These are phyloP conservation scores for Chinchilla lanigera DNA, from an alignment of 2,113 vertebrate species.

Conservation along the genomic window DNA sequence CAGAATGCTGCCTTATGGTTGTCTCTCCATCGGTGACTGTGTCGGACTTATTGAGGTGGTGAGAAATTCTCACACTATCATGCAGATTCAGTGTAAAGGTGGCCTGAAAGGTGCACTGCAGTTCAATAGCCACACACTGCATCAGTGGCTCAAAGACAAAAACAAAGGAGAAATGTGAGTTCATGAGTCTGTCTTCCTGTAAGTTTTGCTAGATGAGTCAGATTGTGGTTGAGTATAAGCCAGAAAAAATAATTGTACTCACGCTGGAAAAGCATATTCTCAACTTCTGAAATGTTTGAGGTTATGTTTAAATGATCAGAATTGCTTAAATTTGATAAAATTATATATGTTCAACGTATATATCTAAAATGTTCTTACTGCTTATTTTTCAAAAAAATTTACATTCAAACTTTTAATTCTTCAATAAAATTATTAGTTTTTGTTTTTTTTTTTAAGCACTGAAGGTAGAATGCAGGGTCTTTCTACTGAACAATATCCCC, in stretches of 20 bases:
- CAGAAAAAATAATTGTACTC: not conserved
- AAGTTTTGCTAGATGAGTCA: not conserved
- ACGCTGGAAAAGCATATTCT: not conserved
- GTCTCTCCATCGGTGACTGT: constrained; percentile 97
- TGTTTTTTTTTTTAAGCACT: not conserved
- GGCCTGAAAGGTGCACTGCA: constrained; percentile 97
- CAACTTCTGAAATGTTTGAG: constrained; percentile 44
- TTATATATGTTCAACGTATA: not conserved
- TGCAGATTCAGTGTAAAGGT: constrained; percentile 99
- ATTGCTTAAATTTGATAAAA: constrained; percentile 46
- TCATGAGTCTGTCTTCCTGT: not conserved
- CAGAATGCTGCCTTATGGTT: constrained; percentile 99
- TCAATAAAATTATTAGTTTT: not conserved
- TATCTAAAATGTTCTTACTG: constrained; percentile 27
- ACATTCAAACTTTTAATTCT: constrained; percentile 21
- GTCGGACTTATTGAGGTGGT: constrained; percentile 99
- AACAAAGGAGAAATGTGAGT: constrained; percentile 99
- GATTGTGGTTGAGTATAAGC: not conserved
- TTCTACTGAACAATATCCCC: not conserved
- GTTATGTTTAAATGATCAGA: constrained; percentile 42
- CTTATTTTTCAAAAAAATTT: not conserved
- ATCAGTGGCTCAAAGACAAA: constrained; percentile 99
- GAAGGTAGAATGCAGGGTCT: not conserved
- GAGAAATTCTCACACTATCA: constrained; percentile 97
- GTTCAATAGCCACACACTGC: constrained; percentile 97